A percentile compares a stretch with the other conserved stretches of the same genome.
These are phyloP conservation scores for Beris chalybata DNA, from an alignment of 2,888 invertebrate species.

Conservation along the genomic window DNA sequence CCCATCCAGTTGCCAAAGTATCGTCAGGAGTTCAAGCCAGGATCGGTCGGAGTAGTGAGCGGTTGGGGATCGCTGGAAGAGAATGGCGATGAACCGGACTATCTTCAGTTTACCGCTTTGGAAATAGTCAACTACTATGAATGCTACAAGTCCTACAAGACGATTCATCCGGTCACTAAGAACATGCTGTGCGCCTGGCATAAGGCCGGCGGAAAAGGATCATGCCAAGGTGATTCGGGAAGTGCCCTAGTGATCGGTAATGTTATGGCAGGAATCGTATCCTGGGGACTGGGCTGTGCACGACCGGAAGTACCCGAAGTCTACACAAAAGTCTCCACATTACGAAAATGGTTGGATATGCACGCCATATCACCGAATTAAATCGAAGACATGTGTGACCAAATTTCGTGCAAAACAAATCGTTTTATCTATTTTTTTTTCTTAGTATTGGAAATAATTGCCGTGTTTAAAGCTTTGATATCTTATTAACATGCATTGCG, in stretches of 20 bases:
- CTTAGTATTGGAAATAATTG: no score
- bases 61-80: slow-evolving; percentile 21
- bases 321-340: slow-evolving; percentile 15
- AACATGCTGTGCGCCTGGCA: slow-evolving; percentile 24
- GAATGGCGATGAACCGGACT: slow-evolving; percentile 16
- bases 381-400: no score
- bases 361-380: slow-evolving; percentile 1
- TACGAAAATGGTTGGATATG: slow-evolving; percentile 16
- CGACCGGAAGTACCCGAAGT: slow-evolving; percentile 16
- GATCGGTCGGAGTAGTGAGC: slow-evolving; percentile 16
- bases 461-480: no score
- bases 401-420: no score
- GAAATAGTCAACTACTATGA: slow-evolving; percentile 8
- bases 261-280: slow-evolving; percentile 24
- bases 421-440: no score
- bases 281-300: slow-evolving; percentile 25
- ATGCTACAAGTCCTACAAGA: slow-evolving; percentile 8
- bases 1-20: slow-evolving; percentile 8
- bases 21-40: slow-evolving; percentile 22
- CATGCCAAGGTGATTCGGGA: slow-evolving; percentile 25
- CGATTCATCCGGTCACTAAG: slow-evolving; percentile 13
- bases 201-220: slow-evolving; percentile 9
- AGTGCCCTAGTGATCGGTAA: slow-evolving; percentile 19
- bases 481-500: no score
- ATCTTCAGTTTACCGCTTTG: slow-evolving; percentile 16